These are phyloP conservation scores for fruit fly (Drosophila melanogaster) DNA, from an alignment of 1,140 invertebrate species.

Conservation along the genomic window DNA sequence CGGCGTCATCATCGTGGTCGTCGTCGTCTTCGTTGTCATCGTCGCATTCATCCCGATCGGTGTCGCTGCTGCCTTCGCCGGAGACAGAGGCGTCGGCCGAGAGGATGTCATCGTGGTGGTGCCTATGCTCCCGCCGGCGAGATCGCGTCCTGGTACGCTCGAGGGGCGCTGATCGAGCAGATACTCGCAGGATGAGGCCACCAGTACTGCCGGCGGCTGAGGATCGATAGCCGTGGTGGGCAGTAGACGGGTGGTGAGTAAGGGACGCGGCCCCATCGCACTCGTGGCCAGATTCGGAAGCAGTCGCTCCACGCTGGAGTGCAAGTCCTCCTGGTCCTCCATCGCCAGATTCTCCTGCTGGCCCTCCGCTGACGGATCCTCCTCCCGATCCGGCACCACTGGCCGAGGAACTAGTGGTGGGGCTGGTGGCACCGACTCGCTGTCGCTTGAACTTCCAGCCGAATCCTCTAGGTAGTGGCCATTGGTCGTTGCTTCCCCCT, in stretches of 20 bases:
- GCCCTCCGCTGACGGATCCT: conserved; percentile 24
- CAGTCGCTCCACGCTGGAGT: conserved; percentile 47
- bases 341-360: conserved; percentile 2
- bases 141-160: conserved; percentile 24
- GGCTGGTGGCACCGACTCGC: conserved; percentile 44
- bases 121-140: conserved; percentile 1
- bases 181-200: conserved; percentile 83
- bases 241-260: conserved; percentile 58
- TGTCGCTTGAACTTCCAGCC: conserved; percentile 84
- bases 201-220: conserved; percentile 35
- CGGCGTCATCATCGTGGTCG: conserved; percentile 47
- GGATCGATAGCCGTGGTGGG: conserved; percentile 69
- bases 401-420: conserved; percentile 27
- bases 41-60: conserved; percentile 18
- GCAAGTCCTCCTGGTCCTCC: conserved; percentile 15
- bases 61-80: conserved; percentile 38
- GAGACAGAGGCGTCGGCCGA: conserved; percentile 12
- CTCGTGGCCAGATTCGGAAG: conserved; percentile 40
- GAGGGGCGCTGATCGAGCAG: conserved; percentile 78
- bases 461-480: conserved; percentile 85
- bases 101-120: conserved; percentile 21
- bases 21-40: conserved; percentile 13
- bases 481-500: conserved; percentile 85
- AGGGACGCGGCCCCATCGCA: conserved; percentile 57
- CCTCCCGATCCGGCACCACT: conserved; percentile 39